A percentile compares a stretch with the other conserved stretches of the same genome.
Conservation (phyloP, 2,113 vertebrate species). For the Psittacus erithacus region DNA sequence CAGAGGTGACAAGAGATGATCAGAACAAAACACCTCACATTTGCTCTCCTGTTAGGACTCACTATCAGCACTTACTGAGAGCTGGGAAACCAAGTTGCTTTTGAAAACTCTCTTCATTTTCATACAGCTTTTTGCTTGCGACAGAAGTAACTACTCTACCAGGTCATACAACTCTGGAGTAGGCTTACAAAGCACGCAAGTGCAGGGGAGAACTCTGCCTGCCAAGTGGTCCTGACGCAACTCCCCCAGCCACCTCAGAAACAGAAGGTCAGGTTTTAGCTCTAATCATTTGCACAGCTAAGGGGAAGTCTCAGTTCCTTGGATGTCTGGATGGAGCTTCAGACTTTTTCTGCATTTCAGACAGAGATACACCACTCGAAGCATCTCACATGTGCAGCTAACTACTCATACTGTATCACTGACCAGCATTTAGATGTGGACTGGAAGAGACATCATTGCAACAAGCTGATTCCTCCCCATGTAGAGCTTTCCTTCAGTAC, state of each 20-base stretch:
- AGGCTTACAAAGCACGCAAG: not conserved
- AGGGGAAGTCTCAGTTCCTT: not conserved
- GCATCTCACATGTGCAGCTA: not conserved
- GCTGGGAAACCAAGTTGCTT: not conserved
- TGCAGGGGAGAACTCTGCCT: not conserved
- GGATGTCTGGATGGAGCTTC: not conserved
- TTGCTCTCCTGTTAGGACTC: not conserved
- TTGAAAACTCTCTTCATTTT: not conserved
- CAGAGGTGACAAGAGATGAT: not conserved
- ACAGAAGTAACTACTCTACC: conserved; percentile 18
- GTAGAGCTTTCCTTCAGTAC: not conserved
- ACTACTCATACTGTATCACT: not conserved
- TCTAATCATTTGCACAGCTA: not conserved
- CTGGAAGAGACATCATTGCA: not conserved
- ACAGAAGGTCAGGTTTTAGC: not conserved
- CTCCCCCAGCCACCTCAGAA: not conserved
- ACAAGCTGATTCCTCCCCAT: not conserved
- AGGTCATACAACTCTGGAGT: not conserved
- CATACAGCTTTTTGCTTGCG: not conserved
- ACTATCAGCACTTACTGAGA: not conserved
- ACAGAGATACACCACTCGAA: not conserved
- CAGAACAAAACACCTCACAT: not conserved
- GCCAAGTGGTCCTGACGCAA: not conserved
- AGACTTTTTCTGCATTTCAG: not conserved
- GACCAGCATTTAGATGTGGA: fast-evolving